Evolutionary conservation across 2,113 vertebrate genomes (phyloP).

Genomic region (Chascanopsetta lugubris): DNA sequence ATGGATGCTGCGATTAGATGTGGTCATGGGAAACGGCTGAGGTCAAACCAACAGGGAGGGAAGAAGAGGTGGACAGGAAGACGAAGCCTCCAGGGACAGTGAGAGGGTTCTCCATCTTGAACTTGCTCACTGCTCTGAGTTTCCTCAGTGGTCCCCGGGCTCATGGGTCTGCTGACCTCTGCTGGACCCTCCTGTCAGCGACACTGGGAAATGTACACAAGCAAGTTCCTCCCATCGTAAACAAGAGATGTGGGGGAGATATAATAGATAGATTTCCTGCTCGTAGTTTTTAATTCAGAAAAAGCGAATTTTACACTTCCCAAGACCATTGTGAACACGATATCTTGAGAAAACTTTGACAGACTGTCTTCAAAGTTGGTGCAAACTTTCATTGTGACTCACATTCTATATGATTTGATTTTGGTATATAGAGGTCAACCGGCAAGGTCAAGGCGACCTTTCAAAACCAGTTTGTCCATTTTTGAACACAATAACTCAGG

Average conservation of each 20-base stretch:
- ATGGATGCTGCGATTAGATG: slow-evolving; percentile 36
- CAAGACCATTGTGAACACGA: neutral
- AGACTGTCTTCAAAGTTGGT: no score
- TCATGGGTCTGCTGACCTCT: slow-evolving; percentile 15
- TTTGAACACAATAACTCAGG: no score
- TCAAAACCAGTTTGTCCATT: no score
- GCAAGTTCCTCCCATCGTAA: no score
- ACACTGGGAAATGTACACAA: slow-evolving; percentile 13
- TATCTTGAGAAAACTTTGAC: no score
- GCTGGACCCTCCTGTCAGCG: neutral
- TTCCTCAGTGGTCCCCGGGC: neutral
- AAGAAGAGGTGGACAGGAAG: slow-evolving; percentile 32
- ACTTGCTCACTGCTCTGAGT: slow-evolving; percentile 32
- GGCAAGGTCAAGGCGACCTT: no score
- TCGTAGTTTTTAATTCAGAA: slow-evolving; percentile 21
- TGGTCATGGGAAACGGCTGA: slow-evolving; percentile 72
- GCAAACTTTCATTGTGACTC: no score
- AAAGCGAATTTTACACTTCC: slow-evolving; percentile 2
- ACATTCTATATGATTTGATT: no score
- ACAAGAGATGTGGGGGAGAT: no score
- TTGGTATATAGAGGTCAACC: no score
- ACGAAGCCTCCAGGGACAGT: slow-evolving; percentile 33
- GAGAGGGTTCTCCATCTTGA: slow-evolving; percentile 8
- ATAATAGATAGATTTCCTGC: no score
- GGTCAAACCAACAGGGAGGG: slow-evolving; percentile 64